Percentiles rank a stretch among this genome's conserved stretches.
Evolutionary conservation across 2,797 vertebrate species (phyloP).

Genomic region (Holocentrus rufus): DNA sequence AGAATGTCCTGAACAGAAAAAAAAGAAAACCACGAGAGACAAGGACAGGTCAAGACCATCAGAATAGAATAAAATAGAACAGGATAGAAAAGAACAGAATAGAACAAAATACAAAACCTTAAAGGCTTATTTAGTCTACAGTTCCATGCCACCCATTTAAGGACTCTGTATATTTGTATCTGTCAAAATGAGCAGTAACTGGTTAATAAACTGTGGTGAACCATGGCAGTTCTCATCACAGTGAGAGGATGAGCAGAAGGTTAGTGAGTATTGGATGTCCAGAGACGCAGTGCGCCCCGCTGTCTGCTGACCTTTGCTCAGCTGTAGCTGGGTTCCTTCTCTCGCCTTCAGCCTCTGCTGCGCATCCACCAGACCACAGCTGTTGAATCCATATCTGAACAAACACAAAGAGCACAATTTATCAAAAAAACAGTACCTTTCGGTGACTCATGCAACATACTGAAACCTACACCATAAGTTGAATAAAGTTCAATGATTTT

Average conservation of each 20-base stretch:
- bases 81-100: background rate
- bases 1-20: background rate
- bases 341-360: slow-evolving; percentile 85
- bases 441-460: background rate
- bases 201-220: too few species aligned
- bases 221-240: too few species aligned
- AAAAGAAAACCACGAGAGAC: slow-evolving; percentile 24
- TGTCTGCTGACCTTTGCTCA: slow-evolving; percentile 83
- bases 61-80: background rate
- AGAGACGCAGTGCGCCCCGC: background rate
- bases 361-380: slow-evolving; percentile 85
- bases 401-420: background rate
- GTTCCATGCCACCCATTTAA: too few species aligned
- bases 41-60: slow-evolving; percentile 54
- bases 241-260: too few species aligned
- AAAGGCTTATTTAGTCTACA: too few species aligned
- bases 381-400: slow-evolving; percentile 96
- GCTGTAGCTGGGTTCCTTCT: slow-evolving; percentile 78
- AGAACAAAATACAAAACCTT: background rate
- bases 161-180: too few species aligned
- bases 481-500: background rate
- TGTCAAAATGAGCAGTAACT: too few species aligned
- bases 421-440: background rate
- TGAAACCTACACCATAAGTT: background rate
- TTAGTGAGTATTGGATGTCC: too few species aligned